Conservation (phyloP, 2,797 vertebrate genomes). For the Graptemys geographica region DNA sequence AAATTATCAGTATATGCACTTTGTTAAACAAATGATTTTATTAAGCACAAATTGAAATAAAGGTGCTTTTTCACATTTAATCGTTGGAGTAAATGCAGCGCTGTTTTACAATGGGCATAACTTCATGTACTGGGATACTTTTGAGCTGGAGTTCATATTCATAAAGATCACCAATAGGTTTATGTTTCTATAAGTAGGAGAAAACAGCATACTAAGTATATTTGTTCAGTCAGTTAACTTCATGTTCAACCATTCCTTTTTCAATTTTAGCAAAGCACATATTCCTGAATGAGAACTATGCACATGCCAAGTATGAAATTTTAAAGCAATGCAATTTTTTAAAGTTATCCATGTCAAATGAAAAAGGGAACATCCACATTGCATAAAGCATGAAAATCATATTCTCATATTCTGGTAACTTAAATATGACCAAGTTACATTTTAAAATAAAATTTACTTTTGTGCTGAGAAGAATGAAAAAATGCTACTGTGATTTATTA, state of each 20-base stretch:
- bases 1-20: not conserved
- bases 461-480: not conserved
- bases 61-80: not conserved
- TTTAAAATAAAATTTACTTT: not conserved
- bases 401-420: not conserved
- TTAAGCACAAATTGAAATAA: not conserved
- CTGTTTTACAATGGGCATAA: not conserved
- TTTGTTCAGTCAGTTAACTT: not conserved
- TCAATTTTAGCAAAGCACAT: not conserved
- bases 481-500: not conserved
- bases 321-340: not conserved
- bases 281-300: not conserved
- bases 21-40: not conserved
- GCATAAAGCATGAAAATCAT: not conserved
- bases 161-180: not conserved
- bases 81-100: not conserved
- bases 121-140: not conserved
- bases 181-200: not conserved
- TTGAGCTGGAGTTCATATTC: not conserved
- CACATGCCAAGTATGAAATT: not conserved
- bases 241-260: not conserved
- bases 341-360: not conserved
- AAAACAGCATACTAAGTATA: not conserved
- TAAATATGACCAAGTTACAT: not conserved
- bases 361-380: not conserved